A percentile compares a stretch with the other conserved stretches of the same genome.
phyloP scores from a whole-genome alignment of 2,113 vertebrate genomes.

The Pitta sordida region DNA sequence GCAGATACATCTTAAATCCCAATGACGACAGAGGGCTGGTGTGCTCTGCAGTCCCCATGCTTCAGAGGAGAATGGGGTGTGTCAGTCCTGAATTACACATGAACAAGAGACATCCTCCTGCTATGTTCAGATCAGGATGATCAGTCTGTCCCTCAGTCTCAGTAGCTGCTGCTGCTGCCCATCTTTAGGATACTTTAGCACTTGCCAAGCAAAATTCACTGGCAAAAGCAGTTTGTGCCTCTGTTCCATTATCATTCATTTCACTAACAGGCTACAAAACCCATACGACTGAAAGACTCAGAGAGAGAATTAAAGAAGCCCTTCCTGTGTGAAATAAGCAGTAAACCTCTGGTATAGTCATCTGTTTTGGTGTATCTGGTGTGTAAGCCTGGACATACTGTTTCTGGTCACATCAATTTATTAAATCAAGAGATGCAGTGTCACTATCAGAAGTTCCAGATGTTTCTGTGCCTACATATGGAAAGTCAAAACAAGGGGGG shows the following conservation, averaged over 20 bases:
- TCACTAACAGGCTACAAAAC: background rate
- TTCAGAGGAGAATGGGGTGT: background rate
- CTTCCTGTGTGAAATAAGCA: background rate
- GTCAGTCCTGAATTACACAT: background rate
- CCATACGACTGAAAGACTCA: background rate
- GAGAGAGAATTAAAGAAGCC: background rate
- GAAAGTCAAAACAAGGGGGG: background rate
- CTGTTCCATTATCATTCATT: background rate
- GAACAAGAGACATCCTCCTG: background rate
- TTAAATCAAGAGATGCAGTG: background rate
- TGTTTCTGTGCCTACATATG: background rate
- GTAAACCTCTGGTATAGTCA: background rate
- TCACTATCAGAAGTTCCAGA: background rate
- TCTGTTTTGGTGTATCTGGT: background rate
- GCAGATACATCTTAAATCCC: background rate
- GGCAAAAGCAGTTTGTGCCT: background rate
- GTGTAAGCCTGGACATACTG: background rate
- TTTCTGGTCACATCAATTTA: background rate
- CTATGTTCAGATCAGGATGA: background rate
- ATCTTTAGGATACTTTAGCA: accelerated
- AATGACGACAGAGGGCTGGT: background rate
- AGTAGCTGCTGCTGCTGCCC: background rate
- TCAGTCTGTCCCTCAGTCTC: background rate
- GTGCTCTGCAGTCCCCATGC: background rate
- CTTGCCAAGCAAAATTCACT: background rate